Base-by-base conservation (phyloP, 2,888 invertebrate species). In the Cephus nigrinus region DNA sequence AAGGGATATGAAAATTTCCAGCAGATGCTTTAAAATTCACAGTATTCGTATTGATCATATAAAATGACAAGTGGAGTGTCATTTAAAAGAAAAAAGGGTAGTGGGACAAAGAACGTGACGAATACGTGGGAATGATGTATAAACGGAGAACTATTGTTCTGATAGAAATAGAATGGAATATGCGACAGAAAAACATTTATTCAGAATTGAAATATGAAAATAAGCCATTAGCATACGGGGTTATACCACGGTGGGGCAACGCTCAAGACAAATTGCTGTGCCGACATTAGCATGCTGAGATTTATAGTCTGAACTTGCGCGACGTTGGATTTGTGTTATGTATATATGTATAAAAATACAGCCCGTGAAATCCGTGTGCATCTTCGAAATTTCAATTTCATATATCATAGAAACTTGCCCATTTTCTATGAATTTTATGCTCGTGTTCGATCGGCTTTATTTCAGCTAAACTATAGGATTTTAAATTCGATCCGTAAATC, bases 251-350 rank as follows among this genome's bases (percentile, higher is more conserved):
- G 55, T 55, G 23, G 23, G 40, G 55, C 55, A 55, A 23, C 55
- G 55, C 31, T 12, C 72, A 68, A 78, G 79, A 81, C 81, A 79
- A 82, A 82, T 79, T 82, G 79, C 78, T 69, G 30, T 36, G 72
- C 68, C 75, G 40, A 69, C 78, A 83, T 83, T 82, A 79, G 82
- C 79, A 81, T 83, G 80, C 35, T 78, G 76, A 76, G 80, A 83
- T 83, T 83, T 83, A 82, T 82, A 77, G 82, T 73, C 34, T 71
- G 30, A 80, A 83, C 79, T 80, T 82, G 40, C 76, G 73, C 74
- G 30, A 55, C 55, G 23, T 55, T 23, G 15, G 23, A 55, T 40
- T 15, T 15, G 4, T 15, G 55, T 55, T 55, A 55, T 23, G 23
- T 55, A 23, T 55, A 9, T 55, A 55, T 9, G 2, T 23, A 55